Evolutionary conservation across 2,888 invertebrate species (phyloP), one percentile per base, ranked within the genome.

Genomic region (Cantharis rustica): DNA sequence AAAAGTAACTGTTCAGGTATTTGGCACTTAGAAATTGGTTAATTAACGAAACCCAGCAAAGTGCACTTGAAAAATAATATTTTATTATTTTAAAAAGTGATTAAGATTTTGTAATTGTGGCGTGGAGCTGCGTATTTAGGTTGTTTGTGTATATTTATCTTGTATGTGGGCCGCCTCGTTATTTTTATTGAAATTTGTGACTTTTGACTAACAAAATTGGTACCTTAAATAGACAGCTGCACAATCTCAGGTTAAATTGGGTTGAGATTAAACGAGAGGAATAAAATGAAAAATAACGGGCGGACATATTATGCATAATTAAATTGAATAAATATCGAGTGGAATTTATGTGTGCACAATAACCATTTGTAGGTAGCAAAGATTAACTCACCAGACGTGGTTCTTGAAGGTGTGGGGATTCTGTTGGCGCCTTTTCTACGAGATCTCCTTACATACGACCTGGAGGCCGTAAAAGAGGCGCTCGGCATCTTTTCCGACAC

Each of bases 381-480:
- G 20, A 47, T 81, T 89, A 88, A 91, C 93, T 93, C 91, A 94
- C 94, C 94, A 89, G 94, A 93, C 90, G 93, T 93, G 87, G 94
- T 94, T 90, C 94, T 92, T 86, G 94, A 94, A 87, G 94, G 94
- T 89, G 94, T 90, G 85, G 94, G 94, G 89, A 94, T 95, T 88
- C 96, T 93, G 90, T 95, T 95, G 86, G 94, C 95, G 89, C 95
- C 95, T 94, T 96, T 96, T 91, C 96, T 94, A 89, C 96, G 93
- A 89, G 96, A 96, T 90, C 96, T 93, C 90, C 96, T 93, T 87
- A 95, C 94, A 91, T 95, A 96, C 90, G 95, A 95, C 92, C 96
- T 94, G 90, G 95, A 95, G 90, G 96, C 95, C 89, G 95, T 95
- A 90, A 96, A 96, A 89, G 96, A 96, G 91, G 96, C 96, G 93